phyloP scores from a whole-genome alignment of 1,140 invertebrate genomes.

The Brachionus asplanchnoidis region DNA sequence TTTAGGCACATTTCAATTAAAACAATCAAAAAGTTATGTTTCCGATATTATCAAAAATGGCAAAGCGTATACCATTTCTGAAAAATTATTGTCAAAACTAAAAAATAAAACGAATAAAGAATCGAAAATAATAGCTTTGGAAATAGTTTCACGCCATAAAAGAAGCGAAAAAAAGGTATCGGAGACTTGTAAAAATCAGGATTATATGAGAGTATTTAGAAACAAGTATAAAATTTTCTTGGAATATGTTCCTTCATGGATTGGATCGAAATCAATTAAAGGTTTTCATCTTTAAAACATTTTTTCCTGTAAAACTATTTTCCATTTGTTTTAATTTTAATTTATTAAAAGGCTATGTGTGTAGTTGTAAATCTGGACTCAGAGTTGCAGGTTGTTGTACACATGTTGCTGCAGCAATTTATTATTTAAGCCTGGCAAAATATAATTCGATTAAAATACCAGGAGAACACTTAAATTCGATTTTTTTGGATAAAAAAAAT shows the following conservation, averaged over 20 bases:
- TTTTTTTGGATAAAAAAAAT: too few species aligned
- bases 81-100: neutral
- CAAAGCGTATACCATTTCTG: neutral
- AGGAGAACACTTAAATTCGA: too few species aligned
- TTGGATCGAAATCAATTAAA: constrained; percentile 10
- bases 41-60: neutral
- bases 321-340: too few species aligned
- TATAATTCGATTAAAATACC: too few species aligned
- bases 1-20: constrained; percentile 25
- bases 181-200: neutral
- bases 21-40: neutral
- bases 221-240: constrained; percentile 15
- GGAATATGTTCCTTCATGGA: constrained; percentile 11
- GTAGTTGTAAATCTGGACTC: too few species aligned
- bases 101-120: neutral
- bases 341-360: too few species aligned
- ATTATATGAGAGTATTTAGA: constrained; percentile 9
- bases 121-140: neutral
- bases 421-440: too few species aligned
- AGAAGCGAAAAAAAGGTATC: constrained; percentile 7
- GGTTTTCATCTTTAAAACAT: neutral
- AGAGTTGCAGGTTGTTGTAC: too few species aligned
- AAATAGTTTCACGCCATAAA: constrained; percentile 15
- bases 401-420: too few species aligned
- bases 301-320: constrained; percentile 16